Base-by-base conservation (phyloP, 2,888 invertebrate species). In the Drosophila paramelanica region DNA sequence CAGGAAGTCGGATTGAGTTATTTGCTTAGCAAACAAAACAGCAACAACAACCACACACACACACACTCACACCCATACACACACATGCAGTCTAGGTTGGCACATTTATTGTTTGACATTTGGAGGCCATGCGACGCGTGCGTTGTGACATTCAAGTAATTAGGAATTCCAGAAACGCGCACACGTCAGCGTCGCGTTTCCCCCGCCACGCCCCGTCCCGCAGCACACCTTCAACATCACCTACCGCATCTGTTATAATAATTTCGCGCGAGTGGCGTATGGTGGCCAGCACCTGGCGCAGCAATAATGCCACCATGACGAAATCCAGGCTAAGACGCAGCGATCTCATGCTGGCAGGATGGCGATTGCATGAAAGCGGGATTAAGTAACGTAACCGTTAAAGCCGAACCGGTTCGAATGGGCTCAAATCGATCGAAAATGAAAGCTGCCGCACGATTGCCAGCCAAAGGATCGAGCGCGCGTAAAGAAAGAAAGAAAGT, bases 171-270 rank as follows among this genome's bases (percentile, higher is more conserved):
- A 67, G 41, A 51, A 57, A 67, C 70, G 65, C 66, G 36, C 75
- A 53, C 51, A 50, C 47, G 33, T 47, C 53, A 51, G 57, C 42
- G 45, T 49, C 56, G 45, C 14, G 8, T 14, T 23, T n/a, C 5
- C 42, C 39, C 23, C 8, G 10, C 2, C 31, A 10, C 10, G 3
- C 6, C 6, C 4, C 17, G 11, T 38, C 49, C 13, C 38, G 17
- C 17, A 17, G 17, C 17, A 17, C 17, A 17, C 17, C 17, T 17
- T 17, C 17, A 17, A 17, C 17, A 5, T 6, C 66, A 82, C 92
- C 70, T 91, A 91, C 91, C 91, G 92, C 91, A 81, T 91, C 91
- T 33, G 92, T 91, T 70, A 91, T 92, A 61, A 91, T 91, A 59
- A 91, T 91, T 77, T 91, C 91, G 62, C 91, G 91, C 56, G 84